Percentiles rank a stretch among this genome's conserved stretches.
phyloP scores from a whole-genome alignment of 1,140 invertebrate species.

The Andrena cerasifolii region DNA sequence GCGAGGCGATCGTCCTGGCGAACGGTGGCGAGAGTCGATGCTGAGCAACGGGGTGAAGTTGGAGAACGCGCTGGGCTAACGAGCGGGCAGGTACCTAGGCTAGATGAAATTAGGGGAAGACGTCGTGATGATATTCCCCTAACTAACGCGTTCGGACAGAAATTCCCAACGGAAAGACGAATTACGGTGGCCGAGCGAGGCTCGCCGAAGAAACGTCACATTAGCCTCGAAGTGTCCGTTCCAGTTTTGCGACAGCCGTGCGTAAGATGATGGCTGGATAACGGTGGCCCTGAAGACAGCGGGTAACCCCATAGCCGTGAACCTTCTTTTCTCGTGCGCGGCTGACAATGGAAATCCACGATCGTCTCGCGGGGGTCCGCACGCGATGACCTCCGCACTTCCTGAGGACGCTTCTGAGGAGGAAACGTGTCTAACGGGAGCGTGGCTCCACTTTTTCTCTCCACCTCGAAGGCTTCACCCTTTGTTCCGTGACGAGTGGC shows the following conservation, averaged over 20 bases:
- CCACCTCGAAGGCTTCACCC: slow-evolving; percentile 24
- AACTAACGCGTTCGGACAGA: no score
- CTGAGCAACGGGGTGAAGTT: no score
- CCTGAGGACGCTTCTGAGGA: slow-evolving; percentile 70
- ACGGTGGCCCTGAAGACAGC: slow-evolving; percentile 71
- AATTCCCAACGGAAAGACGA: no score
- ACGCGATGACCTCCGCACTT: slow-evolving; percentile 76
- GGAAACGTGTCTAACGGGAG: slow-evolving; percentile 76
- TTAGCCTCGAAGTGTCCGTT: slow-evolving; percentile 30
- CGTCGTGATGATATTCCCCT: no score
- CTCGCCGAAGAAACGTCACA: neutral
- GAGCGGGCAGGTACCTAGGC: no score
- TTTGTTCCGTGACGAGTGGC: neutral
- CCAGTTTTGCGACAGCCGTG: slow-evolving; percentile 43
- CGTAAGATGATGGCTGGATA: slow-evolving; percentile 66
- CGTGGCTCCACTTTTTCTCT: slow-evolving; percentile 29
- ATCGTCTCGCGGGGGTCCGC: slow-evolving; percentile 71
- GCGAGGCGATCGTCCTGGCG: slow-evolving; percentile 38
- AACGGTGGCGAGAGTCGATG: slow-evolving; percentile 34
- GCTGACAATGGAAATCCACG: slow-evolving; percentile 73
- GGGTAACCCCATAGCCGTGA: slow-evolving; percentile 72
- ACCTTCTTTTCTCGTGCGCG: slow-evolving; percentile 64
- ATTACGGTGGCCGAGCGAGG: neutral
- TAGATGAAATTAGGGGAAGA: no score
- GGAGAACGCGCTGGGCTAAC: slow-evolving; percentile 19